phyloP scores from a whole-genome alignment of 2,113 vertebrate species.

The Saguinus midas region DNA sequence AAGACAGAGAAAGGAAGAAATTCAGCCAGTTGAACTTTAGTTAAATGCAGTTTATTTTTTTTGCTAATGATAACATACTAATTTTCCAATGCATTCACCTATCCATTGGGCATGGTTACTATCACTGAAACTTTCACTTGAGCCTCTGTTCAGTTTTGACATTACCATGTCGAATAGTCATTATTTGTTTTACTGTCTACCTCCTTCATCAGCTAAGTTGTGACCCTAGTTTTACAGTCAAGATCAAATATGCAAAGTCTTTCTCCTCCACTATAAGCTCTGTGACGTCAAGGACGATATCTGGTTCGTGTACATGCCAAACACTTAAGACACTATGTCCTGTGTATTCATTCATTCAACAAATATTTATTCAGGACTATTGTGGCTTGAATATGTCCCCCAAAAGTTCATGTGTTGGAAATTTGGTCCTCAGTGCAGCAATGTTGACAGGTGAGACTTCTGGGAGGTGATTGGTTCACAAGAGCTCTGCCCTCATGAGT shows the following conservation, averaged over 20 bases:
- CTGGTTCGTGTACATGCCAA: background rate
- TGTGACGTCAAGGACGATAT: background rate
- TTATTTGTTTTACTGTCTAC: background rate
- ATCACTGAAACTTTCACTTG: background rate
- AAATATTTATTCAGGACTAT: background rate
- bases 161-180: background rate
- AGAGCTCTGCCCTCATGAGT: background rate
- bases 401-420: background rate
- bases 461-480: background rate
- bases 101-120: background rate
- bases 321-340: background rate
- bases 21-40: background rate
- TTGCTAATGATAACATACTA: constrained; percentile 17
- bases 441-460: background rate
- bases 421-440: background rate
- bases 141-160: background rate
- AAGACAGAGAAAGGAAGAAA: background rate
- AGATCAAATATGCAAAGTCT: background rate
- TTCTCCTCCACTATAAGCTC: background rate
- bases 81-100: background rate
- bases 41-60: background rate
- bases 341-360: background rate
- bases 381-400: background rate
- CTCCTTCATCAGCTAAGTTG: background rate
- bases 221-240: background rate